These are phyloP conservation scores for Quadroppia sp. DNA, from an alignment of 2,888 invertebrate genomes.

Conservation along the genomic window DNA sequence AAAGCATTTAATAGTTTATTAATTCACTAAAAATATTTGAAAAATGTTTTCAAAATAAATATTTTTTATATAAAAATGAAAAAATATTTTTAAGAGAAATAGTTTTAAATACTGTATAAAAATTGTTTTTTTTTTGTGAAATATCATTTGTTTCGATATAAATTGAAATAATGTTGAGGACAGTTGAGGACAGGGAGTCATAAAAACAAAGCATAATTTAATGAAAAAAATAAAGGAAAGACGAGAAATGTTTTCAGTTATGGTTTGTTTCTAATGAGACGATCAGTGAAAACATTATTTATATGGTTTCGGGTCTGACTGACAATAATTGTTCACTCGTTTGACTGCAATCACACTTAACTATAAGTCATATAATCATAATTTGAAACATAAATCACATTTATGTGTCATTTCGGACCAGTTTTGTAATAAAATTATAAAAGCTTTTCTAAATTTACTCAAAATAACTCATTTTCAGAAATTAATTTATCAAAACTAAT, in stretches of 20 bases:
- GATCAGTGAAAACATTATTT: neutral
- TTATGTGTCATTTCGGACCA: neutral
- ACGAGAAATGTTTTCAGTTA: too few relatives aligned
- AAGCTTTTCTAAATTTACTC: neutral
- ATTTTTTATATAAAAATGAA: neutral
- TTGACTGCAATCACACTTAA: conserved; percentile 21
- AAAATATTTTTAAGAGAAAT: too few relatives aligned
- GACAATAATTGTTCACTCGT: neutral
- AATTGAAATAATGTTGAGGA: too few relatives aligned
- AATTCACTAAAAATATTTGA: neutral
- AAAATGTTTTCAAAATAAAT: neutral
- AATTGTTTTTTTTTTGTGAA: too few relatives aligned
- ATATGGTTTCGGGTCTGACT: neutral
- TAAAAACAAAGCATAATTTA: too few relatives aligned
- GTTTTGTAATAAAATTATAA: neutral
- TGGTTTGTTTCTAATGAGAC: too few relatives aligned
- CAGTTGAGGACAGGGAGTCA: too few relatives aligned
- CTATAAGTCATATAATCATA: conserved; percentile 13
- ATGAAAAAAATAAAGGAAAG: too few relatives aligned
- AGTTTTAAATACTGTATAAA: too few relatives aligned
- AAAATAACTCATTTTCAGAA: neutral
- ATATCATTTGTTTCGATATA: too few relatives aligned
- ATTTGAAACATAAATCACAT: conserved; percentile 12
- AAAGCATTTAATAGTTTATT: neutral
- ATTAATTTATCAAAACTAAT: neutral